A percentile compares a stretch with the other conserved stretches of the same genome.
Conservation (phyloP, 2,113 vertebrate species). For the Acanthochromis polyacanthus region DNA sequence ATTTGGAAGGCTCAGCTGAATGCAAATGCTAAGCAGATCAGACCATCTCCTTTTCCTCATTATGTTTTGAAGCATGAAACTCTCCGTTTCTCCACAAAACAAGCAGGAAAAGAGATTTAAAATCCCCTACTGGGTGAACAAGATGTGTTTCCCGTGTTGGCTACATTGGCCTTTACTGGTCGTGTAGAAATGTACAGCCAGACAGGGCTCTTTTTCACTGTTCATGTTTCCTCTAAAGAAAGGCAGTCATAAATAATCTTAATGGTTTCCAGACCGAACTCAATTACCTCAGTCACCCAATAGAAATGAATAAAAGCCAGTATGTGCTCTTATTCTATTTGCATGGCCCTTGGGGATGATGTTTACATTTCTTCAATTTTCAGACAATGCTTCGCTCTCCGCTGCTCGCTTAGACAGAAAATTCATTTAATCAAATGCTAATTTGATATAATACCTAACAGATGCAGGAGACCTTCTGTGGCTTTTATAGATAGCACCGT, state of each 20-base stretch:
- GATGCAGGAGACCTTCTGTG: constrained; percentile 57
- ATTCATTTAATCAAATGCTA: constrained; percentile 69
- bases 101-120: constrained; percentile 51
- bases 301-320: constrained; percentile 74
- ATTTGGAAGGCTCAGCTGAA: constrained; percentile 27
- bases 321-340: constrained; percentile 73
- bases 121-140: constrained; percentile 40
- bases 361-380: constrained; percentile 61
- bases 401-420: constrained; percentile 56
- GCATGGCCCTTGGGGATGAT: constrained; percentile 64
- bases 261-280: constrained; percentile 73
- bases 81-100: constrained; percentile 62
- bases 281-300: constrained; percentile 71
- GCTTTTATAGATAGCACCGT: constrained; percentile 56
- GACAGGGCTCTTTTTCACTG: constrained; percentile 30
- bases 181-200: constrained; percentile 36
- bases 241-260: constrained; percentile 74
- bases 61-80: constrained; percentile 29
- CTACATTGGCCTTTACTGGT: constrained; percentile 35
- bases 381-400: constrained; percentile 55
- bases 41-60: background rate
- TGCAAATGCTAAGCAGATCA: constrained; percentile 35
- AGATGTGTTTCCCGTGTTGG: constrained; percentile 35
- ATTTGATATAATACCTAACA: constrained; percentile 68
- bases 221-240: constrained; percentile 55